Base-by-base conservation (phyloP, 2,888 invertebrate species). In the Nemoura dubitans region DNA sequence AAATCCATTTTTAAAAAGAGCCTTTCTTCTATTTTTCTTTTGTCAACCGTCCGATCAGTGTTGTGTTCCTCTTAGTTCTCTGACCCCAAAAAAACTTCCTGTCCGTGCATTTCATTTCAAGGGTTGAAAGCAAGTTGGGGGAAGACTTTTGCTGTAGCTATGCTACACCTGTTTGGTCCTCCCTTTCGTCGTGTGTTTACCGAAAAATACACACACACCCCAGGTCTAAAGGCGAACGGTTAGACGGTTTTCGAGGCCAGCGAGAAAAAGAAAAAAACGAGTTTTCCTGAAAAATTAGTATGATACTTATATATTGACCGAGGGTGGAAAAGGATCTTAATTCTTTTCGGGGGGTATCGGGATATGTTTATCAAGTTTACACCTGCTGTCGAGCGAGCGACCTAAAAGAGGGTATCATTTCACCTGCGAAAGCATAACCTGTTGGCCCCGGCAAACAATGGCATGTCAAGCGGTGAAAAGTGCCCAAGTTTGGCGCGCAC, bases 391-490 rank as follows among this genome's bases (percentile, higher is more conserved):
- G 0, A 59, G 76, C 26, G 3, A 59, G 59, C 10, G 59, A 2
- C 14, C 10, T 3, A 36, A 10, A 36, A 10, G 36, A 59, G 59
- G 14, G n/a, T n/a, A n/a, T n/a, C n/a, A n/a, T 21, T 59, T 59
- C 81, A 81, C 81, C 84, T 84, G 84, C 84, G 76, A 84, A 83
- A 28, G 26, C 76, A 84, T 84, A 84, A 84, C 84, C 84, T 76
- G 84, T 84, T 84, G 78, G 78, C 29, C 36, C 25, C 78, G 36
- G 36, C 36, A 6, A 36, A 10, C n/a, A n/a, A 6, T 36, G 36
- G 36, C 36, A 21, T 21, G 59, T 59, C 59, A 21, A 3, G 59
- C 59, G 3, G 3, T 10, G 59, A 59, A 59, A 59, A 59, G 59
- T 59, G 59, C 21, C 21, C 59, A 21, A 59, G 59, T 59, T 59